phyloP scores from a whole-genome alignment of 2,888 invertebrate species.

The Ophonus ardosiacus region DNA sequence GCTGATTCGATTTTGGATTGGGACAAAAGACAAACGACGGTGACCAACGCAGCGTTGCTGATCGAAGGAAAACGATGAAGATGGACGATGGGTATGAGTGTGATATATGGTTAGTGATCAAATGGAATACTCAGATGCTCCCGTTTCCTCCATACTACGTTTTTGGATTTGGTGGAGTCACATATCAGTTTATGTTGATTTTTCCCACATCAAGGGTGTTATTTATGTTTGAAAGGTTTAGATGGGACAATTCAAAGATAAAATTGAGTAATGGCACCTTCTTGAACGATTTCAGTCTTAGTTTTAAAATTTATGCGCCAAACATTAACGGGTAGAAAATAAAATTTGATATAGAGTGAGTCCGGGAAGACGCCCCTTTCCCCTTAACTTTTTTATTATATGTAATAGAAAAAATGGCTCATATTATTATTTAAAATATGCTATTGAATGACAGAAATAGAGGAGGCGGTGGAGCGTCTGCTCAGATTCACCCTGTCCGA shows the following conservation, averaged over 20 bases:
- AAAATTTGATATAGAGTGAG: neutral
- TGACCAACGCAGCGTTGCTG: constrained; percentile 8
- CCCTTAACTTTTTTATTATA: too few relatives aligned
- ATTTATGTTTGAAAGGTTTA: neutral
- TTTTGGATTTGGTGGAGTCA: neutral
- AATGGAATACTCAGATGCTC: constrained; percentile 5
- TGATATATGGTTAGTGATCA: constrained; percentile 17
- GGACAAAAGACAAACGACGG: constrained; percentile 25
- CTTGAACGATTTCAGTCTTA: neutral
- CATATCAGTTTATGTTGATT: neutral
- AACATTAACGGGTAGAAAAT: neutral
- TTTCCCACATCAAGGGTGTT: neutral
- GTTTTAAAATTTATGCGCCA: neutral
- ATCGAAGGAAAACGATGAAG: constrained; percentile 14
- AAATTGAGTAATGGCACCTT: neutral
- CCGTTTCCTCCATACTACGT: neutral
- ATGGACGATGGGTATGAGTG: constrained; percentile 11
- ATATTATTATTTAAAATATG: too few relatives aligned
- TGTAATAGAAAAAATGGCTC: too few relatives aligned
- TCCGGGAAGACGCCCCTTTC: too few relatives aligned
- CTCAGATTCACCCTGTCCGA: too few relatives aligned
- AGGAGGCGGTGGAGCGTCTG: too few relatives aligned
- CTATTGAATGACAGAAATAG: too few relatives aligned
- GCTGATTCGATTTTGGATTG: constrained; percentile 23
- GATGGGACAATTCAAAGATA: neutral